Percentiles rank a stretch among this genome's conserved stretches.
These are phyloP conservation scores for Hydrolagus affinis DNA, from an alignment of 2,113 vertebrate genomes.

Conservation along the genomic window DNA sequence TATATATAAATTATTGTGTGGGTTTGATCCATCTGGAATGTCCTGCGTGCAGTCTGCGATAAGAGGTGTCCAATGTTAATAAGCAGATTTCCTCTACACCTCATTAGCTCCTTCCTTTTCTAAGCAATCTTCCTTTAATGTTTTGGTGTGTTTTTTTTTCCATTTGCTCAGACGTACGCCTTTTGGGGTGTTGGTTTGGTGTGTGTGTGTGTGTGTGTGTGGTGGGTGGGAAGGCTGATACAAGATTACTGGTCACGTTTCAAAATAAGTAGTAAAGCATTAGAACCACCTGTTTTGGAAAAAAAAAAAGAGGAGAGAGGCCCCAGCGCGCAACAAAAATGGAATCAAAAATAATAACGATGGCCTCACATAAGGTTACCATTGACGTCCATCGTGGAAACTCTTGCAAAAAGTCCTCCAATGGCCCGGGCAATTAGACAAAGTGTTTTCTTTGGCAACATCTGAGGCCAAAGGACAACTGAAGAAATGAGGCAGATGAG, in stretches of 20 bases:
- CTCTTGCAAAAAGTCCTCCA: conserved; percentile 3
- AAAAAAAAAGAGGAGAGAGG: too few species aligned
- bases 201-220: too few species aligned
- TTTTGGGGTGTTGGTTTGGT: conserved; percentile 47
- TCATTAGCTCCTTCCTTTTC: conserved; percentile 88
- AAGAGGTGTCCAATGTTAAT: conserved; percentile 87
- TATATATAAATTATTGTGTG: conserved; percentile 53
- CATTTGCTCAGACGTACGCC: conserved; percentile 73
- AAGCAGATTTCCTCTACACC: conserved; percentile 85
- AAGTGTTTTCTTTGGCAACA: conserved; percentile 17
- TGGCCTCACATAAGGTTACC: not conserved
- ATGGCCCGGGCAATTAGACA: too few species aligned
- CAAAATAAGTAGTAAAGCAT: conserved; percentile 42
- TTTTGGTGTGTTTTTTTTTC: conserved; percentile 88
- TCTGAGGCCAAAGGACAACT: not conserved
- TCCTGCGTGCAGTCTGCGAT: conserved; percentile 58
- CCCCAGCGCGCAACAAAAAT: conserved; percentile 27
- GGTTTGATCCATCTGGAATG: conserved; percentile 68
- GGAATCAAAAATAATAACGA: conserved; percentile 8
- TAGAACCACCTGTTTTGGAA: conserved; percentile 66
- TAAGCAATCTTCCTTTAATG: conserved; percentile 88
- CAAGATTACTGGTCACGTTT: conserved; percentile 42
- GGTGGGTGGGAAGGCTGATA: too few species aligned
- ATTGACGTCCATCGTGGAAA: conserved; percentile 20
- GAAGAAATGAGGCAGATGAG: too few species aligned